Evolutionary conservation across 2,113 vertebrate genomes (phyloP).

Genomic region (Perca schrenkii): DNA sequence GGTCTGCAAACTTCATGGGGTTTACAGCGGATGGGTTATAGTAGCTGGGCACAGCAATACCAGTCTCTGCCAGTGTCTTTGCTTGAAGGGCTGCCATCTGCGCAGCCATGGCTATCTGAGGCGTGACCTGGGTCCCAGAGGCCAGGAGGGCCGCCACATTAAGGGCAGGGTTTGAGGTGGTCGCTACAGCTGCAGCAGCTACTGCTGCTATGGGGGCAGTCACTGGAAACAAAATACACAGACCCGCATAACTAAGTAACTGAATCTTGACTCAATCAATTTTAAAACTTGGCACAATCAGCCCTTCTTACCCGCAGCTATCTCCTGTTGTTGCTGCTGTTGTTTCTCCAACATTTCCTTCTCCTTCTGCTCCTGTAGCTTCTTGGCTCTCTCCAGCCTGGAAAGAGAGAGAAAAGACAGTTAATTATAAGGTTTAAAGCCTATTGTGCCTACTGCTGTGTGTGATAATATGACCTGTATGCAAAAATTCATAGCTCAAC

Average conservation of each 20-base stretch:
- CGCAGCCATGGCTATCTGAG: constrained; percentile 98
- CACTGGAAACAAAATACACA: constrained; percentile 47
- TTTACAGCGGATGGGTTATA: constrained; percentile 98
- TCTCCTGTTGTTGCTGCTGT: constrained; percentile 92
- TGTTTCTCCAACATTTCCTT: constrained; percentile 97
- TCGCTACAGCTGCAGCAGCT: constrained; percentile 56
- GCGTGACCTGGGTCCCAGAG: constrained; percentile 97
- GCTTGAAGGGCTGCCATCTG: constrained; percentile 98
- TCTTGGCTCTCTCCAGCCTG: constrained; percentile 97
- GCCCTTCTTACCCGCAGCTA: constrained; percentile 86
- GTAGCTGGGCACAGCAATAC: constrained; percentile 98
- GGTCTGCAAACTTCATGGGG: constrained; percentile 97
- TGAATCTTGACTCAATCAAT: neutral
- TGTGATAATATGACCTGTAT: constrained; percentile 1
- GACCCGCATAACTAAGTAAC: neutral
- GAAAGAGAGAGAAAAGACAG: neutral
- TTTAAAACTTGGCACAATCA: neutral
- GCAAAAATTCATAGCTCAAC: neutral
- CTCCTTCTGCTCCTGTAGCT: constrained; percentile 97
- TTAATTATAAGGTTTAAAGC: neutral
- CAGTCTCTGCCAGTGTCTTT: constrained; percentile 95
- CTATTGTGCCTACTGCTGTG: neutral
- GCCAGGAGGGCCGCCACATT: constrained; percentile 97
- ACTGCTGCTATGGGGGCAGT: constrained; percentile 66
- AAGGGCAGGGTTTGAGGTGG: constrained; percentile 88